Evolutionary conservation across 1,140 invertebrate species (phyloP), one percentile per base, ranked within the genome.

Genomic region (Leptopilina clavipes): DNA sequence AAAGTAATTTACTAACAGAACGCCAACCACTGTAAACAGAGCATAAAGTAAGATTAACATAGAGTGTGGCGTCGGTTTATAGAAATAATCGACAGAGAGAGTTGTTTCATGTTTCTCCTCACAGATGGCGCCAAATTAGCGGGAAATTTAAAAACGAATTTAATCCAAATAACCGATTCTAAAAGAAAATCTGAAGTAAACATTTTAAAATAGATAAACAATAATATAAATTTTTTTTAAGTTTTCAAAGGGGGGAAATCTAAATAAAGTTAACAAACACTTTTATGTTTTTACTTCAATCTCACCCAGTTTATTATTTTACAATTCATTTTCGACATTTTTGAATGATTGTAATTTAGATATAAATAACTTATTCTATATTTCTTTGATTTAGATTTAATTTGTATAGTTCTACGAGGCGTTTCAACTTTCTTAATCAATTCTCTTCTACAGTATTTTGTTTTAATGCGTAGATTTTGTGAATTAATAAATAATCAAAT

Each of bases 1-100:
- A 31, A 6, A 31, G 25, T 31, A 11, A n/a, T 12, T 14, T 12
- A 59, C 56, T 22, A 31, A 31, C 5, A 19, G 19, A 25, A n/a
- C 59, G 59, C 25, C 6, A n/a, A 76, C 59, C 56, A 75, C 76
- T 83, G 82, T 83, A 83, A 83, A 83, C 82, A 83, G 82, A 72
- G 43, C 48, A 25, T 12, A 17, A 11, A 65, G 11, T 31, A 65
- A 25, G 22, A n/a, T 25, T 65, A 14, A 12, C 25, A 5, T 74
- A 31, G 52, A 25, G 12, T n/a, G 31, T 18, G 7, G 37, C 71
- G 11, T 25, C 3, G 18, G 6, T 40, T 6, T 40, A 9, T 8
- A 3, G 5, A 59, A 22, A 59, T 6, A 72, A 76, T 65, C 19
- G 9, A 72, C 11, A 7, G 11, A 12, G 0, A 19, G 19, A 14